Evolutionary conservation across 2,888 invertebrate species (phyloP).

Genomic region (Lutraria lutraria): DNA sequence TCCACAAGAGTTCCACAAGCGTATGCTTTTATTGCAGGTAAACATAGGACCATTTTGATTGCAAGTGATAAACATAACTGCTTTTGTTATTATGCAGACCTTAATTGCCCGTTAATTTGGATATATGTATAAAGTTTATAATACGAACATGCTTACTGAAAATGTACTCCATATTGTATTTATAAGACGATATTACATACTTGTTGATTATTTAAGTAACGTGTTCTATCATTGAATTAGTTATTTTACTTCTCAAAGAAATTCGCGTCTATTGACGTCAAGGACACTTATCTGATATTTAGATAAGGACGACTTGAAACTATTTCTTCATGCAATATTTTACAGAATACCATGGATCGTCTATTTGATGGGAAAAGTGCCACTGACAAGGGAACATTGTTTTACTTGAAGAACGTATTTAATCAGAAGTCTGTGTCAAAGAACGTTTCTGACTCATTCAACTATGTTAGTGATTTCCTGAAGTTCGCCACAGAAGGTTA

Average conservation of each 20-base stretch:
- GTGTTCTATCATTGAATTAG: too few relatives aligned
- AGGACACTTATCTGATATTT: background rate
- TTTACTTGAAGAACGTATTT: slow-evolving; percentile 53
- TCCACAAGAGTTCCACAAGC: slow-evolving; percentile 67
- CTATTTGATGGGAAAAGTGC: slow-evolving; percentile 55
- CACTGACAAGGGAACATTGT: slow-evolving; percentile 65
- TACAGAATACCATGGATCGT: slow-evolving; percentile 61
- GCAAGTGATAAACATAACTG: background rate
- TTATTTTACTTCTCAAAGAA: background rate
- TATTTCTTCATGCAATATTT: background rate
- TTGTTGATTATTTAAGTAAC: too few relatives aligned
- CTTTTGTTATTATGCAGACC: too few relatives aligned
- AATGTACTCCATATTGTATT: too few relatives aligned
- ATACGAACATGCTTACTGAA: too few relatives aligned
- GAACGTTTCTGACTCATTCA: slow-evolving; percentile 56
- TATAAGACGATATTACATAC: too few relatives aligned
- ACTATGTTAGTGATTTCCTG: slow-evolving; percentile 53
- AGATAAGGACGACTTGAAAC: background rate
- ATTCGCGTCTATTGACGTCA: background rate
- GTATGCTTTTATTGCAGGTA: slow-evolving; percentile 68
- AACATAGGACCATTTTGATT: background rate
- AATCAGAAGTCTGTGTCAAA: slow-evolving; percentile 52
- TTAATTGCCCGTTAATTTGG: background rate
- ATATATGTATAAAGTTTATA: too few relatives aligned
- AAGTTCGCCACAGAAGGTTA: slow-evolving; percentile 50